Base-by-base conservation (phyloP, 1,140 invertebrate species). In the Pseudomyrmex flavicornis region DNA sequence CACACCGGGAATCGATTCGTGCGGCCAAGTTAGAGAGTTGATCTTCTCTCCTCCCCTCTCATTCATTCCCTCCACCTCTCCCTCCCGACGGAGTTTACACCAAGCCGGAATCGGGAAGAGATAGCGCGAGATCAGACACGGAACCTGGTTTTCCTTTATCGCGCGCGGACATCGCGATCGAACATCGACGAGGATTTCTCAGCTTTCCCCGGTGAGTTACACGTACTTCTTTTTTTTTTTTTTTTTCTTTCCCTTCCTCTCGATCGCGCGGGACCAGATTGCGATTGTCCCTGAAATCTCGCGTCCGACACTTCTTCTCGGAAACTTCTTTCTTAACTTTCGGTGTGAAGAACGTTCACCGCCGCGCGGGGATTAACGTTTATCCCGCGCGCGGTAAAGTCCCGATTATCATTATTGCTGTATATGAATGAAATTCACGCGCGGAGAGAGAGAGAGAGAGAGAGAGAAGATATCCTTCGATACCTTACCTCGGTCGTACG, bases 151-250 rank as follows among this genome's bases (percentile, higher is more conserved):
- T 35, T 79, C n/a, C 59, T 54, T 73, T 63, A 61, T 79, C 75
- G 48, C 26, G 54, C 26, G 12, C 73, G 62, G 68, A 75, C 70
- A 85, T 75, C 83, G 66, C 87, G 73, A 75, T 75, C 59, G 44
- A 75, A 75, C 12, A 22, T 62, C 59, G 13, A 62, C 17, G 44
- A 22, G 58, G 73, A 75, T 75, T 50, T 63, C 22, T 48, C 44
- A 35, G 35, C 62, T 65, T 65, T 63, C 46, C 7, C 61, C 61
- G 8, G 15, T 63, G 61, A 63, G 61, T 63, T 35, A 63, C 44
- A 13, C 35, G 13, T 0, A 2, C n/a, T 15, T 58, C 5, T 48
- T 79, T 58, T 48, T 2, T 3, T 3, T 2, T 26, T 70, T 48
- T 79, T 58, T 26, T 2, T 7, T 3, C 2, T 26, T 59, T 15